Evolutionary conservation across 2,888 invertebrate species (phyloP), one percentile per base, ranked within the genome.

Genomic region (Ariolimax columbianus): DNA sequence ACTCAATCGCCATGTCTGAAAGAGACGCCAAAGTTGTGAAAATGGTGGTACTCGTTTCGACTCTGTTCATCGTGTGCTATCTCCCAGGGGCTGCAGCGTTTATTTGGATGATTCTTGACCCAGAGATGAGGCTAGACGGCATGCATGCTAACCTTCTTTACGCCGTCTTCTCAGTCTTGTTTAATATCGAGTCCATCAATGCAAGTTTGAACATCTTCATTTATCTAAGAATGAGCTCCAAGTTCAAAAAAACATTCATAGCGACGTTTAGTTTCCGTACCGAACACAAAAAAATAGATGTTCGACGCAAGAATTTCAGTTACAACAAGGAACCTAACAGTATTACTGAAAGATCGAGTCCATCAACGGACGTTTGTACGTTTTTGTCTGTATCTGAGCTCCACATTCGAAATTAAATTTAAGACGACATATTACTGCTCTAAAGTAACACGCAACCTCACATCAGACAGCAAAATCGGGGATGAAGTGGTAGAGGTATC

Each of bases 191-290:
- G 26, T 59, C 33, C 1, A 55, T 77, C 55, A 77, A 77, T 43
- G 77, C 59, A 23, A 23, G 36, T 36, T n/a, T 77, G 11, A 77
- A 77, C 47, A 7, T 77, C 4, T 77, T 73, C 38, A 73, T 73
- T 0, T 47, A 73, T 30, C n/a, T 73, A 14, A 43, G 47, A 14
- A 1, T 55, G 55, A 77, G 59, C 30, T 77, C 77, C 11, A 55
- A 59, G 26, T 77, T 77, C 38, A 59, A 36, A 26, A 33, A 4
- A 6, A 77, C 77, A n/a, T 51, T 77, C 38, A 33, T 55, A 59
- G 36, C 26, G 26, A 55, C 59, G 38, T 77, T 77, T 38, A 33
- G 73, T 43, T 0, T 23, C 19, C 1, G 6, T n/a, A 4, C n/a
- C 55, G n/a, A 63, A n/a, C 6, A 63, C 59, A 63, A 63, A 6